phyloP scores from a whole-genome alignment of 2,888 invertebrate species.

The Scaptomyza reducta region DNA sequence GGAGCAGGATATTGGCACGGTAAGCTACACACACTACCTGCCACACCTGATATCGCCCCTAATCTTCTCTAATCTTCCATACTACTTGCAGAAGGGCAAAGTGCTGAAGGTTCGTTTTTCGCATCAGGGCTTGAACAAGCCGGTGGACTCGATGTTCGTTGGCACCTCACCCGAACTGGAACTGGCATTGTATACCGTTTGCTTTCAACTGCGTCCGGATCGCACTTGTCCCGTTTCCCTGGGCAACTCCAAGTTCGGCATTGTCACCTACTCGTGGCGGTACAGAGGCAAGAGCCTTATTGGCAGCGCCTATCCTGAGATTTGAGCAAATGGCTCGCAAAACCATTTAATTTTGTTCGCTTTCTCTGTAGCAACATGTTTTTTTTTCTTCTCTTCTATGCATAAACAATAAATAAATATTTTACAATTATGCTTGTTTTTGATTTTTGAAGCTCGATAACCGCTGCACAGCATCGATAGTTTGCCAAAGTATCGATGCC shows the following conservation, averaged over 20 bases:
- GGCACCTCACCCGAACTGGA: constrained; percentile 96
- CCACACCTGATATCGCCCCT: background rate
- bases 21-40: constrained; percentile 83
- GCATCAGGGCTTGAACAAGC: constrained; percentile 90
- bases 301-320: constrained; percentile 93
- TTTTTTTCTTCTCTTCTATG: constrained; percentile 17
- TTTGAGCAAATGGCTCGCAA: constrained; percentile 83
- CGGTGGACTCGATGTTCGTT: constrained; percentile 91
- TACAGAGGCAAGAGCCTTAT: constrained; percentile 91
- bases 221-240: constrained; percentile 90
- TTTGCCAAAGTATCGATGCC: background rate
- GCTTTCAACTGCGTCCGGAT: constrained; percentile 91
- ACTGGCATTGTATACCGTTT: constrained; percentile 94
- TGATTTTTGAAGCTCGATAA: background rate
- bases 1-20: constrained; percentile 89
- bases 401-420: constrained; percentile 43
- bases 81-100: constrained; percentile 88
- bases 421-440: background rate
- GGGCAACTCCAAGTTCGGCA: constrained; percentile 89
- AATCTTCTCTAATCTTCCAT: background rate
- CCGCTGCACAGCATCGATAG: background rate
- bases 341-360: constrained; percentile 3
- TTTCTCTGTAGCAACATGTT: constrained; percentile 8
- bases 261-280: constrained; percentile 90
- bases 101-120: constrained; percentile 90